Evolutionary conservation across 2,888 invertebrate species (phyloP).

Genomic region (Esperia sulphurella): DNA sequence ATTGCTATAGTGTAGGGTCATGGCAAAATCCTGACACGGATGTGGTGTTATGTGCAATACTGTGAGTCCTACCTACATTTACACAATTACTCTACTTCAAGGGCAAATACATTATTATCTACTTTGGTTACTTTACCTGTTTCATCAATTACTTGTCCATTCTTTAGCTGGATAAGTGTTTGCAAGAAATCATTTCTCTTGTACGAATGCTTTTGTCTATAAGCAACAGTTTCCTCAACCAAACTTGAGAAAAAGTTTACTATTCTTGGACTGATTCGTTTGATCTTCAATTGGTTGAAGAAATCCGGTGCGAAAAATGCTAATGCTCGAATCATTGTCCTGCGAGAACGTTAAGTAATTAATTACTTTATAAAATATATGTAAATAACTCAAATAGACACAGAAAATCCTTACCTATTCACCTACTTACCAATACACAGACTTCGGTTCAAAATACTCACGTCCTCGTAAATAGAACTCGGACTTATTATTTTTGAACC

Average conservation of each 20-base stretch:
- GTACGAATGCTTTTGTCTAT: constrained; percentile 47
- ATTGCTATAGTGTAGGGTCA: neutral
- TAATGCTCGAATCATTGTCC: constrained; percentile 58
- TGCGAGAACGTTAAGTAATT: constrained; percentile 28
- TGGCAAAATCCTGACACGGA: constrained; percentile 1
- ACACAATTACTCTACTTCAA: neutral
- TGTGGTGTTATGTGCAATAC: neutral
- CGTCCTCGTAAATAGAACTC: constrained; percentile 71
- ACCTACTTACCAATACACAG: constrained; percentile 57
- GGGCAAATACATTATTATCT: neutral
- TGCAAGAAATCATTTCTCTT: constrained; percentile 76
- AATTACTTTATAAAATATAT: neutral
- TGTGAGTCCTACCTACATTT: neutral
- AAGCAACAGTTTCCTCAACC: constrained; percentile 57
- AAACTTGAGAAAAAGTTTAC: constrained; percentile 60
- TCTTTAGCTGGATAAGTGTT: constrained; percentile 71
- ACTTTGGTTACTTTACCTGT: constrained; percentile 31
- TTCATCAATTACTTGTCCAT: constrained; percentile 38
- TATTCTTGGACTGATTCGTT: constrained; percentile 52
- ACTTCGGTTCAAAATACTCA: constrained; percentile 61
- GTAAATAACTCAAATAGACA: neutral
- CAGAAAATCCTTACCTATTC: neutral
- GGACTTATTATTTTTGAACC: constrained; percentile 73
- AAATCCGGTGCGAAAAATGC: constrained; percentile 63
- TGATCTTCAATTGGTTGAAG: constrained; percentile 54